Base-by-base conservation (phyloP, 2,113 vertebrate species). In the Ptychochromis oligacanthus region DNA sequence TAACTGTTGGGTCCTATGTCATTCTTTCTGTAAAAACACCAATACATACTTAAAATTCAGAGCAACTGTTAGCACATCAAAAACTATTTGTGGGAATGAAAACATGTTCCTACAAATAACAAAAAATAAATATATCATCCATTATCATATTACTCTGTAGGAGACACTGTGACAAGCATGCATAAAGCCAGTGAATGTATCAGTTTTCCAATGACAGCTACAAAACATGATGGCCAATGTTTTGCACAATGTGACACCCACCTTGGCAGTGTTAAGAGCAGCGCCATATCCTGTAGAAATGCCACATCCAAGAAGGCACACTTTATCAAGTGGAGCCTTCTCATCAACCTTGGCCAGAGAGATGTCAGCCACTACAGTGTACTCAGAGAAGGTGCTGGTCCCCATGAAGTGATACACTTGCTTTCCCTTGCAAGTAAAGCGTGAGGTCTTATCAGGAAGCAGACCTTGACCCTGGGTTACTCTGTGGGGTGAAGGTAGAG, bases 401-500 rank as follows among this genome's bases (percentile, higher is more conserved):
- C 96, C 95, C 94, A 94, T 96, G 81, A 97, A 95, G 92, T 97
- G 93, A 79, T 96, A 94, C 67, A 97, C 81, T 79, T 94, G 94
- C 85, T 95, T 96, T n/a, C 96, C 96, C 88, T 93, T 97, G 89
- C 95, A 96, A 58, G 96, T 95, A 93, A 97, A 97, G 67, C 96
- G 90, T 72, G 96, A 97, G 38, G 96, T 99, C 28, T 96, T 96
- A 87, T 99, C 98, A 1, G 98, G 97, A 95, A 99, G 97, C 65
- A 95, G 90, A 11, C 95, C 95, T 77, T 91, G 93, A 22, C 95
- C 95, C 81, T 96, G 95, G 75, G 95, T 96, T 34, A 95, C 82
- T 85, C 96, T 96, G 87, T 59, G 65, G 57, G 54, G 46, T 20
- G 77, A 62, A 72, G 46, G 43, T 28, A 36, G 4, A 49, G 10